Evolutionary conservation across 2,797 vertebrate species (phyloP).

Genomic region (Alcedo atthis): DNA sequence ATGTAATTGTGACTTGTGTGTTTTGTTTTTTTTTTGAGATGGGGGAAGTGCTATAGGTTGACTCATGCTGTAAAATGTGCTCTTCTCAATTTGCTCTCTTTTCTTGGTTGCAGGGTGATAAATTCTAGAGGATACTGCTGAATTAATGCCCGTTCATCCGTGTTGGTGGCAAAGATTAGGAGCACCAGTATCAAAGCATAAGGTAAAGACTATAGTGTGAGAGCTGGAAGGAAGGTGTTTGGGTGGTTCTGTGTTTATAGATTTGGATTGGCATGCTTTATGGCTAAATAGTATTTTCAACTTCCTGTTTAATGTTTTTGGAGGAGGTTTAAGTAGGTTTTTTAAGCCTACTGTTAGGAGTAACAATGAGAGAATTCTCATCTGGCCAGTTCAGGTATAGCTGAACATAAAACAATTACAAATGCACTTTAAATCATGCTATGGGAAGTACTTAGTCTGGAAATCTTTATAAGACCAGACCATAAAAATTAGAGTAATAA

Average conservation of each 20-base stretch:
- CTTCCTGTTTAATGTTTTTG: not conserved
- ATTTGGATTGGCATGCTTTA: not conserved
- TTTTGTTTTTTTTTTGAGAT: not conserved
- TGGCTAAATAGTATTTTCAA: not conserved
- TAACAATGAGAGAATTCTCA: not conserved
- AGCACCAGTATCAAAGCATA: fast-evolving
- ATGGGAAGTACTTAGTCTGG: not conserved
- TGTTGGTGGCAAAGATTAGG: not conserved
- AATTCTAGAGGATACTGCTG: constrained; percentile 53
- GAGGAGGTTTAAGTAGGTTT: not conserved
- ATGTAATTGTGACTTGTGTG: constrained; percentile 41
- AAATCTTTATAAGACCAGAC: not conserved
- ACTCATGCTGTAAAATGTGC: not conserved
- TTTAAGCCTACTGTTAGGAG: not conserved
- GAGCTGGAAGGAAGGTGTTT: not conserved
- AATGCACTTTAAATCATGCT: not conserved
- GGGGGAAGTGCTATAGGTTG: constrained; percentile 33
- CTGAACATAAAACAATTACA: not conserved
- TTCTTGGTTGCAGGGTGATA: constrained; percentile 76
- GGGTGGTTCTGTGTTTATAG: not conserved
- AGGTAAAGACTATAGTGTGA: not conserved
- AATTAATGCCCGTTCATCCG: not conserved
- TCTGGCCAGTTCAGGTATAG: fast-evolving
- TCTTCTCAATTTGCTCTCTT: constrained; percentile 12
- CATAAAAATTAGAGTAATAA: not conserved